Evolutionary conservation across 2,797 vertebrate species (phyloP).

Genomic region (Sebastes hopkinsi): DNA sequence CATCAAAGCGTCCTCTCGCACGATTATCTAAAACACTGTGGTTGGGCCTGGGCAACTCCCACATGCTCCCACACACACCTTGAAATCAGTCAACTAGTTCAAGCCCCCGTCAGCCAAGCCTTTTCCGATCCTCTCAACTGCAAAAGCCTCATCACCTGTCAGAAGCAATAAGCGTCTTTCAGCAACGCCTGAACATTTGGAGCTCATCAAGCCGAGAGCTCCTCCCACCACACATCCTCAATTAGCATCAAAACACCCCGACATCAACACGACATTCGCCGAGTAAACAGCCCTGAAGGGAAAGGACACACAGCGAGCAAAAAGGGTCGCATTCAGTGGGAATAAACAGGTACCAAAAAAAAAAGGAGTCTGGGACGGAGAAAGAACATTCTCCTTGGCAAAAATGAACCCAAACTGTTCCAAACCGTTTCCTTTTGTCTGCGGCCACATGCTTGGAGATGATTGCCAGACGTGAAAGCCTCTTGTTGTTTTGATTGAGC

Average conservation of each 20-base stretch:
- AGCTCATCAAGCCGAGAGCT: constrained; percentile 45
- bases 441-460: constrained; percentile 71
- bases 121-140: constrained; percentile 28
- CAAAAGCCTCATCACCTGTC: constrained; percentile 70
- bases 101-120: constrained; percentile 23
- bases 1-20: constrained; percentile 50
- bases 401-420: constrained; percentile 59
- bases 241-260: constrained; percentile 59
- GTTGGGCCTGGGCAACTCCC: constrained; percentile 42
- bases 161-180: constrained; percentile 54
- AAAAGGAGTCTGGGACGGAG: constrained; percentile 16
- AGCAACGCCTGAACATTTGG: constrained; percentile 53
- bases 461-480: constrained; percentile 72
- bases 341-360: constrained; percentile 67
- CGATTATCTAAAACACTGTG: constrained; percentile 48
- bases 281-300: constrained; percentile 53
- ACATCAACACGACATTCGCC: constrained; percentile 41
- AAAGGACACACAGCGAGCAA: constrained; percentile 14
- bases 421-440: constrained; percentile 67
- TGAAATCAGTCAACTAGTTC: constrained; percentile 54
- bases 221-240: constrained; percentile 40
- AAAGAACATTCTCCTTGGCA: constrained; percentile 49
- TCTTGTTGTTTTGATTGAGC: constrained; percentile 74
- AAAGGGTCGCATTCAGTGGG: constrained; percentile 18
- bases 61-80: constrained; percentile 66